These are phyloP conservation scores for Lutraria lutraria DNA, from an alignment of 2,888 invertebrate species.

Conservation along the genomic window DNA sequence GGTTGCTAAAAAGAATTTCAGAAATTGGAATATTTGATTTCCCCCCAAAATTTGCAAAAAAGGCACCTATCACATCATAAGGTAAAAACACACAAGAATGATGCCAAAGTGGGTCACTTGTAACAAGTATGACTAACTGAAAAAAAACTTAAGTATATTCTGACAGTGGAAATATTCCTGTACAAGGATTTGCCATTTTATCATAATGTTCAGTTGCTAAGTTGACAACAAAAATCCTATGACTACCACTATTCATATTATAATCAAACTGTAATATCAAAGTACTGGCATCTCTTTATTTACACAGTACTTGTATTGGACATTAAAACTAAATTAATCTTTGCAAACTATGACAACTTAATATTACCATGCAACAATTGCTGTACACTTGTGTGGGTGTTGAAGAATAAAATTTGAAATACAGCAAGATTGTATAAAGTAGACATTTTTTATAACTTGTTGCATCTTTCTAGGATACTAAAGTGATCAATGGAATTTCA, in stretches of 20 bases:
- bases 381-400: neutral
- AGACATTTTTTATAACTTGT: neutral
- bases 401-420: neutral
- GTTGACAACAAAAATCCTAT: neutral
- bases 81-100: no score
- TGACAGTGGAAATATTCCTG: neutral
- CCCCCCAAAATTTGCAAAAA: no score
- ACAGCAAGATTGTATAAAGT: neutral
- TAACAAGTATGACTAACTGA: no score
- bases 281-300: slow-evolving; percentile 5
- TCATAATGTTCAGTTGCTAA: slow-evolving; percentile 12
- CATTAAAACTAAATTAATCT: slow-evolving; percentile 19
- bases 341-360: slow-evolving; percentile 14
- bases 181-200: neutral
- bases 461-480: neutral
- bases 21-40: no score
- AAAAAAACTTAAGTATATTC: no score
- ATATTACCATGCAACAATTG: neutral
- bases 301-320: slow-evolving; percentile 18
- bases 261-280: slow-evolving; percentile 20
- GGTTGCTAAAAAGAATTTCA: no score
- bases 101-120: no score
- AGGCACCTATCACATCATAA: no score
- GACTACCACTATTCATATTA: neutral
- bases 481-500: neutral